Conservation (phyloP, 2,797 vertebrate genomes). For the Sebastes cheni region DNA sequence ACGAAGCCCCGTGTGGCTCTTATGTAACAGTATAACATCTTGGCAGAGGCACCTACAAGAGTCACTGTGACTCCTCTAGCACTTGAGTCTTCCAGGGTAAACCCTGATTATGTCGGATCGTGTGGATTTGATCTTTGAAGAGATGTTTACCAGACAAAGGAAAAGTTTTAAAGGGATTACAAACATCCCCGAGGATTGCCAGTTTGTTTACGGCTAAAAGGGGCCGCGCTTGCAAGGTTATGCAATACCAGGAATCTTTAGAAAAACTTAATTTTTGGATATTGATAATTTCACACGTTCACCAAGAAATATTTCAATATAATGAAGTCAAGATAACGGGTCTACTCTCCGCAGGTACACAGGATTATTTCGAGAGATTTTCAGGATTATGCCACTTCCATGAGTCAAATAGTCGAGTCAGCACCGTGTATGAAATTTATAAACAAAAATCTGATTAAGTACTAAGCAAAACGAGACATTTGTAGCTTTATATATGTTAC, state of each 20-base stretch:
- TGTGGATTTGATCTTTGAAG: conserved; percentile 37
- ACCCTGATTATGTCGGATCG: conserved; percentile 53
- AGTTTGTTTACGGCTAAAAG: conserved; percentile 24
- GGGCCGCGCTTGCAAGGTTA: neutral
- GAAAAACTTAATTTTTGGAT: neutral
- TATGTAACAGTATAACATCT: neutral
- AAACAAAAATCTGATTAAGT: neutral
- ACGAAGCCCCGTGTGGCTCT: neutral
- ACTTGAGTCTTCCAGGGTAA: conserved; percentile 13
- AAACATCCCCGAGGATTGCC: conserved; percentile 29
- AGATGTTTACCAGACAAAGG: conserved; percentile 34
- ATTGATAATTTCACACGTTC: neutral
- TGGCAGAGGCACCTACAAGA: neutral
- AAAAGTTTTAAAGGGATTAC: conserved; percentile 47
- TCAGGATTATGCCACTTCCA: neutral
- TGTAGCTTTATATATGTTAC: neutral
- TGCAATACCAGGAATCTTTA: neutral
- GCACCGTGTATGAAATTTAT: neutral
- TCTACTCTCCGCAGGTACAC: neutral
- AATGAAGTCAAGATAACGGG: neutral
- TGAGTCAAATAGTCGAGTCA: neutral
- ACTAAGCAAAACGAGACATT: neutral
- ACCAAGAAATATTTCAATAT: neutral
- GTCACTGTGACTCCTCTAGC: neutral
- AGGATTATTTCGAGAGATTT: neutral